These are phyloP conservation scores for Anthophora plumipes DNA, from an alignment of 2,888 invertebrate species.

Conservation along the genomic window DNA sequence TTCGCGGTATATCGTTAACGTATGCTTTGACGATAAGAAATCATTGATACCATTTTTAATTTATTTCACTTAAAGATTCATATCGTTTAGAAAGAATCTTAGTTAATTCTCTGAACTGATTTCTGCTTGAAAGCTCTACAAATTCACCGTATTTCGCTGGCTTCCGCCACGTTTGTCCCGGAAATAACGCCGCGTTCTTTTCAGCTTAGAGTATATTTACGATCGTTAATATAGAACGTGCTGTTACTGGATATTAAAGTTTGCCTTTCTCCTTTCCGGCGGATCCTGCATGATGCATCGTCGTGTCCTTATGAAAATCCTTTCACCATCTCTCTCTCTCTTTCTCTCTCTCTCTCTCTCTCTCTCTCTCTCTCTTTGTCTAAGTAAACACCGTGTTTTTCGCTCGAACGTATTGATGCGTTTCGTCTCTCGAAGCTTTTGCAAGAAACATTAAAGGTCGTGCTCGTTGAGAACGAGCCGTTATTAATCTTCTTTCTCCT, in stretches of 20 bases:
- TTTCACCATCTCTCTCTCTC: neutral
- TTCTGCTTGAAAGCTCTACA: neutral
- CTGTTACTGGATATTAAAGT: constrained; percentile 53
- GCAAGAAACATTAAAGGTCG: constrained; percentile 33
- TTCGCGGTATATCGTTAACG: too few relatives aligned
- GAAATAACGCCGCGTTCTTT: constrained; percentile 5
- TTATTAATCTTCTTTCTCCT: constrained; percentile 30
- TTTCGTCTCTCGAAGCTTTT: neutral
- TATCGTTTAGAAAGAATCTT: too few relatives aligned
- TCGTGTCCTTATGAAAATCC: constrained; percentile 37
- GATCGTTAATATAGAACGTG: constrained; percentile 44
- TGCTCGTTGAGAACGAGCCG: neutral
- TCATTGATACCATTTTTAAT: too few relatives aligned
- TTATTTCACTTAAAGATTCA: too few relatives aligned
- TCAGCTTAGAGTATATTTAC: constrained; percentile 41
- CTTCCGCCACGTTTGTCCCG: constrained; percentile 25
- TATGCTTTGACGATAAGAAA: too few relatives aligned
- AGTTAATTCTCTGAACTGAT: neutral
- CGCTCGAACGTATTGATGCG: neutral
- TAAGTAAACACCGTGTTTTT: constrained; percentile 12
- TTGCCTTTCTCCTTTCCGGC: constrained; percentile 20
- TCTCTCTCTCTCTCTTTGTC: neutral
- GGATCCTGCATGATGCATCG: constrained; percentile 40
- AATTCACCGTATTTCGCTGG: constrained; percentile 8
- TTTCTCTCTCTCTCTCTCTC: neutral